phyloP scores from a whole-genome alignment of 2,113 vertebrate genomes.

The Anseranas semipalmata region DNA sequence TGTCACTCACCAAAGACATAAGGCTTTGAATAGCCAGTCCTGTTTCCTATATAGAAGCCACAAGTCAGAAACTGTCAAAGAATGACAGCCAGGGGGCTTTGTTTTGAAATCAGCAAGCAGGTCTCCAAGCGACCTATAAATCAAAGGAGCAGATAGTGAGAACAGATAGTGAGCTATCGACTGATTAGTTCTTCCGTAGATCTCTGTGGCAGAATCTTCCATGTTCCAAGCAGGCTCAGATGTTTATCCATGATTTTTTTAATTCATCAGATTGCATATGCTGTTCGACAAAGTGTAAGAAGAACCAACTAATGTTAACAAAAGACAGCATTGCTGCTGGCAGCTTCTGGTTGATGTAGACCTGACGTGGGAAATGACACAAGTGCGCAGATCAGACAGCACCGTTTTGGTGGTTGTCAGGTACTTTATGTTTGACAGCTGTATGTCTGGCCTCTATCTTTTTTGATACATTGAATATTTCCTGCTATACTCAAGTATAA shows the following conservation, averaged over 20 bases:
- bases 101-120: accelerated
- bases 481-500: not conserved
- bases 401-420: accelerated
- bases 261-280: not conserved
- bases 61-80: accelerated
- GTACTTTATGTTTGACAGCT: accelerated
- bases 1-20: accelerated
- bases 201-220: not conserved
- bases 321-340: not conserved
- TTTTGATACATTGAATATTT: accelerated
- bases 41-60: not conserved
- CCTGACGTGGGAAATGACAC: not conserved
- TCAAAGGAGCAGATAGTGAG: not conserved
- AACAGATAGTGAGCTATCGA: not conserved
- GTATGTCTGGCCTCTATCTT: not conserved
- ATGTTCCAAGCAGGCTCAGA: accelerated
- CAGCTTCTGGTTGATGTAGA: not conserved
- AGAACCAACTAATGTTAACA: not conserved
- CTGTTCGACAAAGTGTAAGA: not conserved
- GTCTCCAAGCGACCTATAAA: accelerated
- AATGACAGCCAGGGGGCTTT: not conserved
- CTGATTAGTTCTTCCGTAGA: not conserved
- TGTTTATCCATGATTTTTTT: not conserved
- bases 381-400: accelerated
- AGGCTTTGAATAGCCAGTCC: accelerated